A percentile compares a stretch with the other conserved stretches of the same genome.
These are phyloP conservation scores for Glareola pratincola DNA, from an alignment of 2,113 vertebrate genomes.

Conservation along the genomic window DNA sequence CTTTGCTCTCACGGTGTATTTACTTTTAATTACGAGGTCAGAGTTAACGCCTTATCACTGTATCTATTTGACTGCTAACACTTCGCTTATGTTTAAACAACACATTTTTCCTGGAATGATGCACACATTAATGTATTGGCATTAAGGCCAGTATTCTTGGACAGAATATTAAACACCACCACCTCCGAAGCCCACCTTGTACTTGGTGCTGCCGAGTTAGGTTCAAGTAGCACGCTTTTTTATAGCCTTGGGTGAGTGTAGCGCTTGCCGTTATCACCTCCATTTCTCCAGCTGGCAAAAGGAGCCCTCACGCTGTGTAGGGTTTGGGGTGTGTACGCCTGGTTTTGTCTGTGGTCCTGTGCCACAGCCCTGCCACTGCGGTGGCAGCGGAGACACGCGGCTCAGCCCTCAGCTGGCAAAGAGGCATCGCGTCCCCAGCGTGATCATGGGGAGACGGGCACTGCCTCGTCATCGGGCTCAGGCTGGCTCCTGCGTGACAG, in stretches of 20 bases:
- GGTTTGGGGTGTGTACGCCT: not conserved
- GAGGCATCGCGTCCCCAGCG: rapidly evolving
- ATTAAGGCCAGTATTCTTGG: not conserved
- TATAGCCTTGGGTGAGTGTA: not conserved
- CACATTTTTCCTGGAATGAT: not conserved
- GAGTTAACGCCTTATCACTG: not conserved
- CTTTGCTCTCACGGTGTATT: not conserved
- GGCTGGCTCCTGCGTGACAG: rapidly evolving
- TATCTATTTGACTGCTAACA: not conserved
- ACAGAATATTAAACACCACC: not conserved
- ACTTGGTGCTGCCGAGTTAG: not conserved
- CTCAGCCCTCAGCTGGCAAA: not conserved
- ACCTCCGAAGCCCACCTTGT: not conserved
- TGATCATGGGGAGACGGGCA: rapidly evolving
- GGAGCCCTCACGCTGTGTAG: rapidly evolving
- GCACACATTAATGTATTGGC: not conserved
- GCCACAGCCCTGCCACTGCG: not conserved
- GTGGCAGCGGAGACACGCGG: rapidly evolving
- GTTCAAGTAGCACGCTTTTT: not conserved
- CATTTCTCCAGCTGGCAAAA: not conserved
- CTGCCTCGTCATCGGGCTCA: rapidly evolving
- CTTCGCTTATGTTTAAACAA: not conserved
- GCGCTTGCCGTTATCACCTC: not conserved
- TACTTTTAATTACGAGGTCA: not conserved
- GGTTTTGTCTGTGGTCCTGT: not conserved